Percentiles rank a stretch among this genome's conserved stretches.
phyloP scores from a whole-genome alignment of 2,888 invertebrate species.

The Sinodicranocentrus sp. region DNA sequence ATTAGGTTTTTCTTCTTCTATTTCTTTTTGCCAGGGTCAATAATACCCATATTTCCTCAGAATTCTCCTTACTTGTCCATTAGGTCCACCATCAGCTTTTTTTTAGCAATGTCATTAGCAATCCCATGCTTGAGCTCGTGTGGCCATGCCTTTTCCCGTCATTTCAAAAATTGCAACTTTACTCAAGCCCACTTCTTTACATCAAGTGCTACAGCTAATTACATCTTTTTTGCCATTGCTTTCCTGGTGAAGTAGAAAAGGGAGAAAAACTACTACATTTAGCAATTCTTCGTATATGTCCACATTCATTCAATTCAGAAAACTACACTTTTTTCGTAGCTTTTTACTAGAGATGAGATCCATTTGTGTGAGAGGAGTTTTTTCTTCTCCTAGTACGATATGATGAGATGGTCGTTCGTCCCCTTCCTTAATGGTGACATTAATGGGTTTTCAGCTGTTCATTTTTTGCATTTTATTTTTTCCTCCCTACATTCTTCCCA shows the following conservation, averaged over 20 bases:
- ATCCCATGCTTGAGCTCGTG: constrained; percentile 17
- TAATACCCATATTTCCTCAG: constrained; percentile 41
- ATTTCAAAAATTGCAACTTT: constrained; percentile 17
- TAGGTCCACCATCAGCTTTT: constrained; percentile 25
- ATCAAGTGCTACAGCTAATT: constrained; percentile 59
- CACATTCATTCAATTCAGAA: constrained; percentile 22
- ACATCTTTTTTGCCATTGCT: constrained; percentile 32
- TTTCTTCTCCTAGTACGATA: constrained; percentile 24
- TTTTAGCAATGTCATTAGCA: constrained; percentile 60
- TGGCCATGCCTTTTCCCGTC: neutral
- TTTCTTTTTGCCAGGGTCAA: constrained; percentile 43
- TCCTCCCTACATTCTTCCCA: constrained; percentile 10
- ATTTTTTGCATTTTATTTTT: constrained; percentile 60
- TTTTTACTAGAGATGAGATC: constrained; percentile 36
- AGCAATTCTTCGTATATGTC: neutral
- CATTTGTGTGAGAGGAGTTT: constrained; percentile 19
- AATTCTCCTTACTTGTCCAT: constrained; percentile 38
- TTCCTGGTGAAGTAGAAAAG: neutral
- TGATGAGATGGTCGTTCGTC: constrained; percentile 65
- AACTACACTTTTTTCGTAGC: neutral
- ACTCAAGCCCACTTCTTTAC: constrained; percentile 29
- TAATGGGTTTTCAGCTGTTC: constrained; percentile 72
- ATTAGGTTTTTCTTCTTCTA: neutral
- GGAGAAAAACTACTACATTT: neutral
- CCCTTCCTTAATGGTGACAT: constrained; percentile 68